Base-by-base conservation (phyloP, 1,140 invertebrate species). In the Hestina assimilis region DNA sequence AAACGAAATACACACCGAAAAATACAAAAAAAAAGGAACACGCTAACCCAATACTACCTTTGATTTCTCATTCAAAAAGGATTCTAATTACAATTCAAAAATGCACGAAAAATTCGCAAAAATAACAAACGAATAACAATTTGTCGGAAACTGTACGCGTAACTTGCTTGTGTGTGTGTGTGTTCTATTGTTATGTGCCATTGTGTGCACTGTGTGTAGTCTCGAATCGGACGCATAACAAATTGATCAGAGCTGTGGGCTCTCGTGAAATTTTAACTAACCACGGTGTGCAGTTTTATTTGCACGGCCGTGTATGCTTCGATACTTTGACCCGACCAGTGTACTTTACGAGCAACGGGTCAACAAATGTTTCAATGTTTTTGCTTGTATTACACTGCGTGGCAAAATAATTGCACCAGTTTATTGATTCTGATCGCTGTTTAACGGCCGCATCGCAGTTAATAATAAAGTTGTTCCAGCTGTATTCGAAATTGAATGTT, bases 181-280 rank as follows among this genome's bases (percentile, higher is more conserved):
- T n/a, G n/a, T n/a, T n/a, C n/a, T n/a, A n/a, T n/a, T n/a, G n/a
- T n/a, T n/a, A n/a, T n/a, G n/a, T n/a, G n/a, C n/a, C n/a, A n/a
- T n/a, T n/a, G n/a, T n/a, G n/a, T n/a, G n/a, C n/a, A n/a, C n/a
- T n/a, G n/a, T n/a, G n/a, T n/a, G n/a, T n/a, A n/a, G n/a, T n/a
- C n/a, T n/a, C n/a, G n/a, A n/a, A n/a, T n/a, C 59, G 42, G 45
- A 38, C 62, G 60, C 61, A 65, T 59, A 68, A 66, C 59, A 70
- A 64, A 62, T 63, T 52, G 40, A 15, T 51, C 46, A 59, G 48
- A 45, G 50, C 45, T 51, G 58, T 38, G 68, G 66, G 33, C 48
- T 31, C 46, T 72, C 69, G 69, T 68, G 63, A 69, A 72, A 72
- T 69, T 72, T 72, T 72, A 72, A 75, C 69, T 69, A 69, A 57